Percentiles rank a stretch among this genome's conserved stretches.
phyloP scores from a whole-genome alignment of 2,113 vertebrate species.

The Chlamydotis undulata region DNA sequence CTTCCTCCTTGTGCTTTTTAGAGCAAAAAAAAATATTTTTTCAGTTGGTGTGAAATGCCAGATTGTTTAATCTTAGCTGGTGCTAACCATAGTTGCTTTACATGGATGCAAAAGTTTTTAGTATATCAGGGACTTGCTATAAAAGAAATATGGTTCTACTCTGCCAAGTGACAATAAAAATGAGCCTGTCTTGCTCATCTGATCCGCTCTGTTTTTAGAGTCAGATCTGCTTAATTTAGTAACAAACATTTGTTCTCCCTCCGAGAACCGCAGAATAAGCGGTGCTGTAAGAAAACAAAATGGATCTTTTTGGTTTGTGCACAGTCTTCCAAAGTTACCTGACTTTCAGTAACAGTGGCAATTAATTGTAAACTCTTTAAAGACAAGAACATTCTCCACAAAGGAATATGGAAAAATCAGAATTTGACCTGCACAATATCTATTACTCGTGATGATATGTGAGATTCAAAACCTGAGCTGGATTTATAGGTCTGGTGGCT shows the following conservation, averaged over 20 bases:
- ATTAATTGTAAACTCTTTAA: neutral
- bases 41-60: neutral
- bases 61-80: neutral
- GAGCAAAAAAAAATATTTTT: neutral
- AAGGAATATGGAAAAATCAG: neutral
- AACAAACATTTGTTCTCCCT: conserved; percentile 41
- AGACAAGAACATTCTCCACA: neutral
- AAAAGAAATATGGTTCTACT: neutral
- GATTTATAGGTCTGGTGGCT: neutral
- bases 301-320: neutral
- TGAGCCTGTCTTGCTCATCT: conserved; percentile 26
- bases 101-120: neutral
- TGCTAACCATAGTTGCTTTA: neutral
- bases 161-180: conserved; percentile 42
- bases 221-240: conserved; percentile 39
- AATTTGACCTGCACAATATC: neutral
- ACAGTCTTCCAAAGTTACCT: neutral
- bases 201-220: conserved; percentile 16
- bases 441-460: accelerated
- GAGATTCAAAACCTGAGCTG: neutral
- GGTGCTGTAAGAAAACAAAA: neutral
- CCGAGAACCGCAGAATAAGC: neutral
- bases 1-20: neutral
- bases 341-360: neutral
- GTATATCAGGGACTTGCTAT: neutral